Evolutionary conservation across 53 echinoderm and acorn worm genomes (phyloP), one percentile per base, ranked within the genome.

Genomic region (Holothuria scabra): DNA sequence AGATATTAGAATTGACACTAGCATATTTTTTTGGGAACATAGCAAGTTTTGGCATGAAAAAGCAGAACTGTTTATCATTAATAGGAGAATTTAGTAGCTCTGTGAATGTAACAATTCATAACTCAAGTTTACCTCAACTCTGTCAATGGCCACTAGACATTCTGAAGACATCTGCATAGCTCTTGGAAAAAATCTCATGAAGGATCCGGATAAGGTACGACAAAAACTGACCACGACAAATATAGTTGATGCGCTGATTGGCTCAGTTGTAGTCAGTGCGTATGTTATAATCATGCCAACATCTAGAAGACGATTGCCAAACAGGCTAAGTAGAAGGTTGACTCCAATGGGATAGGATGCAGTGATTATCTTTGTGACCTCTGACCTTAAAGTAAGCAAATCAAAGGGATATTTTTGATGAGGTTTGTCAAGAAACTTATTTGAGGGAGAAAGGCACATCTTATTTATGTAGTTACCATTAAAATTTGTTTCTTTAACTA

Each of bases 251-350:
- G 92, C 85, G 24, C 83, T 52, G 48, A 97, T 88, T 28, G 76
- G 38, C 9, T 86, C 67, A 1, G 65, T 69, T 3, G 88, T 84
- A 20, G 89, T 92, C 28, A 92, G 70, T 21, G 90, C 74, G 44
- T 97, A 97, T 33, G 87, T 69, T 58, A 89, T 59, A 31, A 97
- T 74, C 92, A 97, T 92, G 34, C 84, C 84, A 8, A 94, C 92
- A 23, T 97, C 97, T 1, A 97, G 84, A 5, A 94, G 92, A 32
- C 94, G 90, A 44, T 97, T 97, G 23, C 97, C 97, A 31, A 86
- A 89, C 52, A 92, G 66, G 18, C 85, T 88, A 3, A 97, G 85
- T 12, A 90, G 82, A 11, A 94, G 76, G 80, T 97, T 97, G 35
- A 91, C 19, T 4, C 88, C 85, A 59, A 92, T 74, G 1, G 94